phyloP scores from a whole-genome alignment of 2,113 vertebrate genomes.

The Pterocles gutturalis region DNA sequence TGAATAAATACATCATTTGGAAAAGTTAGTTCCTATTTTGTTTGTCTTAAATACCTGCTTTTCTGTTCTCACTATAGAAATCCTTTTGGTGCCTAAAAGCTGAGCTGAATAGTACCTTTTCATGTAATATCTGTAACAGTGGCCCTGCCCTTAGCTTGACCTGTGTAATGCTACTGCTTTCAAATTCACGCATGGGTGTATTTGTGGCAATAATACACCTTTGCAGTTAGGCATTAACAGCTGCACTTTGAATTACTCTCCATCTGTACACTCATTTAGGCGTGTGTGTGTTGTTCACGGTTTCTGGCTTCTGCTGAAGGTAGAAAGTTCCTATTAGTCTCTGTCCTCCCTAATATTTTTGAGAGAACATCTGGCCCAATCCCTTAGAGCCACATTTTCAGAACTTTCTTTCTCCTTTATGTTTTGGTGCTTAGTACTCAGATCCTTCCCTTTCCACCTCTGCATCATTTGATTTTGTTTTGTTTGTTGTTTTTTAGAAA shows the following conservation, averaged over 20 bases:
- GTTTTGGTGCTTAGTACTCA: neutral
- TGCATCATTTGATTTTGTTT: neutral
- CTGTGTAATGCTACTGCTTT: neutral
- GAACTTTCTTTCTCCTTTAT: neutral
- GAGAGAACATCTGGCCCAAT: neutral
- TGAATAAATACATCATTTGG: neutral
- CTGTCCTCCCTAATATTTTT: neutral
- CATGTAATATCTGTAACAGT: neutral
- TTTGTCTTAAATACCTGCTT: neutral
- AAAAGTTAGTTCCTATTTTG: neutral
- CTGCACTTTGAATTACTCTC: neutral
- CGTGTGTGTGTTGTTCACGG: neutral
- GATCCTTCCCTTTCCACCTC: neutral
- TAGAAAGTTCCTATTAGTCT: neutral
- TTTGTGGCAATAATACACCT: neutral
- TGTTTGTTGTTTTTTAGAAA: neutral
- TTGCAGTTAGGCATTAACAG: conserved; percentile 43
- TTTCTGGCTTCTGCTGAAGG: neutral
- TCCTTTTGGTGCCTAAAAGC: neutral
- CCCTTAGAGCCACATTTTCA: neutral
- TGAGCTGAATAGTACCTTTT: neutral
- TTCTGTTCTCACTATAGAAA: neutral
- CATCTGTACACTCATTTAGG: neutral
- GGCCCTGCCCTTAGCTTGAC: conserved; percentile 1
- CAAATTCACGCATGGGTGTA: neutral